These are phyloP conservation scores for Megamerina dolium DNA, from an alignment of 2,888 invertebrate genomes.

Conservation along the genomic window DNA sequence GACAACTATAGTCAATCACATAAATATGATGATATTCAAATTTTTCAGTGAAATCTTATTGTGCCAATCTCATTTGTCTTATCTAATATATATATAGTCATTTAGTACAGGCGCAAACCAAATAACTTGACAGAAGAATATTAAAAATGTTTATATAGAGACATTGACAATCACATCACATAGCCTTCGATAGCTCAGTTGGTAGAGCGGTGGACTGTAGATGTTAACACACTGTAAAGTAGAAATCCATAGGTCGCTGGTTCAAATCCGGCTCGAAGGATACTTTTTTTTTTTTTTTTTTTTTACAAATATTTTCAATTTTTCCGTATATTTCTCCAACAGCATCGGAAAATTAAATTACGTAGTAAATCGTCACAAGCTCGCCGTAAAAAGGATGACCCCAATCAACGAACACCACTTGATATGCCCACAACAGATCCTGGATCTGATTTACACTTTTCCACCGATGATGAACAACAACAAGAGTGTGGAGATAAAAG, in stretches of 20 bases:
- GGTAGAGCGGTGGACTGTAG: slow-evolving; percentile 41
- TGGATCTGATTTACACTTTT: slow-evolving; percentile 56
- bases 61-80: no score
- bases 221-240: slow-evolving; percentile 6
- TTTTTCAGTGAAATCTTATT: no score
- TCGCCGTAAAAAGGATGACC: slow-evolving; percentile 27
- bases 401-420: slow-evolving; percentile 46
- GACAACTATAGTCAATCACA: no score
- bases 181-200: slow-evolving; percentile 37
- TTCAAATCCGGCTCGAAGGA: slow-evolving; percentile 61
- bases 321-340: not conserved
- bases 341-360: slow-evolving; percentile 22
- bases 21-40: no score
- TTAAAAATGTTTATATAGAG: not conserved
- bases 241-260: slow-evolving; percentile 62
- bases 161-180: not conserved
- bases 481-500: slow-evolving; percentile 38
- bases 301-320: not conserved
- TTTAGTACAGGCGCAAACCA: no score
- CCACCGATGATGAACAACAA: slow-evolving; percentile 56
- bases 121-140: not conserved
- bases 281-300: slow-evolving; percentile 13
- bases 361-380: slow-evolving; percentile 22
- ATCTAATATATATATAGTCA: no score
- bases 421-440: slow-evolving; percentile 61